Evolutionary conservation across 2,797 vertebrate species (phyloP).

Genomic region (Miichthys miiuy): DNA sequence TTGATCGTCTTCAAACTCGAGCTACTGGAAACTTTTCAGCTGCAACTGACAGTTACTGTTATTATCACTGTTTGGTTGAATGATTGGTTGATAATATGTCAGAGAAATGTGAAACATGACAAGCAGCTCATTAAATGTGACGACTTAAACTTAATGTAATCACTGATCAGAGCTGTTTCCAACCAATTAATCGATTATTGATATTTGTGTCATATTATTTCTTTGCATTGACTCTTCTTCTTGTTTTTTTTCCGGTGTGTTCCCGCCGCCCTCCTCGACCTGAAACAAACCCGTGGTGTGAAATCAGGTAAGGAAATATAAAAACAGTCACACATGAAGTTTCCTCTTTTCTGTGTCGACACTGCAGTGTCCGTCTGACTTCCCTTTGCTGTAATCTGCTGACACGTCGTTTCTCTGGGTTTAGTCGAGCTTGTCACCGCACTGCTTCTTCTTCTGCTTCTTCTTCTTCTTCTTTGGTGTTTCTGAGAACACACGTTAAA

Average conservation of each 20-base stretch:
- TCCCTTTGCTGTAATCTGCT: constrained; percentile 61
- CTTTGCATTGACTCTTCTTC: constrained; percentile 7
- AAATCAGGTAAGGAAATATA: constrained; percentile 60
- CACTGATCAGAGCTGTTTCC: too few relatives aligned
- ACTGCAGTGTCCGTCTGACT: constrained; percentile 42
- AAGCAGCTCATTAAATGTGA: too few relatives aligned
- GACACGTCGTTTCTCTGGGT: constrained; percentile 44
- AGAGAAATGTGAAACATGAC: too few relatives aligned
- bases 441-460: constrained; percentile 66
- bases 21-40: too few relatives aligned
- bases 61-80: too few relatives aligned
- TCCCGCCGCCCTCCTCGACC: not conserved
- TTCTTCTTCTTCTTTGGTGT: constrained; percentile 66
- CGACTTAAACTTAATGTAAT: too few relatives aligned
- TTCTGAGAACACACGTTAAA: constrained; percentile 62
- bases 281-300: not conserved
- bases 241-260: constrained; percentile 16
- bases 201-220: too few relatives aligned
- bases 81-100: too few relatives aligned
- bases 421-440: constrained; percentile 52
- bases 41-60: too few relatives aligned
- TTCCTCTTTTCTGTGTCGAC: constrained; percentile 65
- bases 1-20: too few relatives aligned
- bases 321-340: constrained; percentile 21
- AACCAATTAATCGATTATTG: too few relatives aligned